phyloP scores from a whole-genome alignment of 1,140 invertebrate genomes.

The Drosophila pandora region DNA sequence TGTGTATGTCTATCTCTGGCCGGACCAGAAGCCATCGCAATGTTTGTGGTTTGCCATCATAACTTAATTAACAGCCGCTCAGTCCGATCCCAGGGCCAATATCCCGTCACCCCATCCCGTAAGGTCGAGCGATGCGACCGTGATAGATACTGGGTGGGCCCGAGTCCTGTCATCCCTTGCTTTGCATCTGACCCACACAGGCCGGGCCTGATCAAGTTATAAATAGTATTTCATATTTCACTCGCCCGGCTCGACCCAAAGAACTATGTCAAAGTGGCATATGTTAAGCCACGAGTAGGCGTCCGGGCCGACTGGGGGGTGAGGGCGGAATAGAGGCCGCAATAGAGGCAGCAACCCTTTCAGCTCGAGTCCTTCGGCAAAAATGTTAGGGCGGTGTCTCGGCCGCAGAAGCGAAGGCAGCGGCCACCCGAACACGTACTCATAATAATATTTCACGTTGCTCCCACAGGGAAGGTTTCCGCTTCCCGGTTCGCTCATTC shows the following conservation, averaged over 20 bases:
- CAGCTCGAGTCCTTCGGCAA: conserved; percentile 27
- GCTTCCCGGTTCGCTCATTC: neutral
- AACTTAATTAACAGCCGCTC: conserved; percentile 79
- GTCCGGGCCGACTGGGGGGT: neutral
- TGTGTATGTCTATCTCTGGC: conserved; percentile 16
- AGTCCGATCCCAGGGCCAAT: conserved; percentile 36
- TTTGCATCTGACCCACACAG: conserved; percentile 43
- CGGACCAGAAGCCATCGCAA: conserved; percentile 53
- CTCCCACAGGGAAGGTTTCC: conserved; percentile 32
- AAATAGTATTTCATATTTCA: conserved; percentile 76
- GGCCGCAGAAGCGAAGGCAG: neutral
- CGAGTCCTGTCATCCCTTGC: conserved; percentile 33
- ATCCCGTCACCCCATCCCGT: conserved; percentile 23
- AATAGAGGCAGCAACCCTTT: conserved; percentile 69
- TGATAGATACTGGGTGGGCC: conserved; percentile 31
- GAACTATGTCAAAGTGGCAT: conserved; percentile 76
- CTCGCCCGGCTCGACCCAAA: conserved; percentile 30
- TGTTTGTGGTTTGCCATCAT: conserved; percentile 76
- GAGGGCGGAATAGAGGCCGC: conserved; percentile 16
- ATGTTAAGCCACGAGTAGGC: conserved; percentile 52
- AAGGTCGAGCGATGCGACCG: conserved; percentile 23
- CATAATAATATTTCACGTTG: conserved; percentile 79
- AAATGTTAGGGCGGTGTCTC: conserved; percentile 52
- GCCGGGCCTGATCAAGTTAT: conserved; percentile 66
- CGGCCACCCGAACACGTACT: conserved; percentile 64